Evolutionary conservation across 1,140 invertebrate genomes (phyloP).

Genomic region (Pseudobourletiella spinata): DNA sequence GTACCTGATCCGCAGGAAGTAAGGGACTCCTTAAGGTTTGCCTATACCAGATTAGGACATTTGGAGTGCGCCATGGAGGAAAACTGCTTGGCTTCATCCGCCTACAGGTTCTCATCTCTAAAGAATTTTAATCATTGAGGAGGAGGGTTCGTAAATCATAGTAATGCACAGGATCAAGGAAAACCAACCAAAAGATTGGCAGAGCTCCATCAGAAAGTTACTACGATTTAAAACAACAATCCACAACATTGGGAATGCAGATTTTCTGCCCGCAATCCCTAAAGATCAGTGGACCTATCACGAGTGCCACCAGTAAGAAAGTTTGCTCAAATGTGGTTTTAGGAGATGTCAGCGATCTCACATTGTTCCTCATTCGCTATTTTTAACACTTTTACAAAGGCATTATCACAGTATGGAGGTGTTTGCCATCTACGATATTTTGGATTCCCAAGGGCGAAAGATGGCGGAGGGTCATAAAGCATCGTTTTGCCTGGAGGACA

Average conservation of each 20-base stretch:
- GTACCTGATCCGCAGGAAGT: slow-evolving; percentile 70
- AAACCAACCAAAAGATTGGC: slow-evolving; percentile 53
- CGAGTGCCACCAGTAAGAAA: slow-evolving; percentile 66
- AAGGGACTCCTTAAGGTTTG: slow-evolving; percentile 68
- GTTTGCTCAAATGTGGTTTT: too few species aligned
- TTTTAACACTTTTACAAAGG: slow-evolving; percentile 48
- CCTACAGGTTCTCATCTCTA: slow-evolving; percentile 53
- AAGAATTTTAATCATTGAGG: neutral
- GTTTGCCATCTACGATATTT: slow-evolving; percentile 91
- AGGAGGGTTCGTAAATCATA: slow-evolving; percentile 42
- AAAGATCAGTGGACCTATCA: slow-evolving; percentile 95
- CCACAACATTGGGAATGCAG: slow-evolving; percentile 76
- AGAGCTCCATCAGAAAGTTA: slow-evolving; percentile 65
- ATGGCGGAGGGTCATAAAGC: slow-evolving; percentile 94
- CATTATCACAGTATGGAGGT: slow-evolving; percentile 98
- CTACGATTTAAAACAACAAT: slow-evolving; percentile 84
- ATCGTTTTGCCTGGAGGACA: slow-evolving; percentile 93
- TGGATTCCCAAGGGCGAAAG: slow-evolving; percentile 57
- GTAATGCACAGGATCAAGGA: slow-evolving; percentile 50
- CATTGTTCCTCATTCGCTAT: too few species aligned
- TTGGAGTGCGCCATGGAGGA: slow-evolving; percentile 95
- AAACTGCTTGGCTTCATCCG: slow-evolving; percentile 75
- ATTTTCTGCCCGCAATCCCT: slow-evolving; percentile 78
- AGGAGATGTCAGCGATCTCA: too few species aligned
- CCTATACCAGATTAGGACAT: slow-evolving; percentile 72